These are phyloP conservation scores for Ormyrus pomaceus DNA, from an alignment of 2,888 invertebrate genomes.

Conservation along the genomic window DNA sequence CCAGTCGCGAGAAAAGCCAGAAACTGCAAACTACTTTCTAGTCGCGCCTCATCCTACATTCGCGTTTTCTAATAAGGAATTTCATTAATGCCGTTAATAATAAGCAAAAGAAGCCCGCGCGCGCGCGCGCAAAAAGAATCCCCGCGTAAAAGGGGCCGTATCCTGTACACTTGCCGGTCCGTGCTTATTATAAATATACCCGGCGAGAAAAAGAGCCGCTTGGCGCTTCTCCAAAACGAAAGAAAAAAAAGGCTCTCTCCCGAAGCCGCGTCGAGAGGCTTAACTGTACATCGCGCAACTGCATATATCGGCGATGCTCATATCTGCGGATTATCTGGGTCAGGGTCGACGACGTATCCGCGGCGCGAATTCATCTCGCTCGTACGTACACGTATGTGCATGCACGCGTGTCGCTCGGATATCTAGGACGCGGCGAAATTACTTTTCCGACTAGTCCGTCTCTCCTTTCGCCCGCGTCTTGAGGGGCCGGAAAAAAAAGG, in stretches of 20 bases:
- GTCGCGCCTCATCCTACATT: constrained; percentile 15
- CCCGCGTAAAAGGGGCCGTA: not conserved
- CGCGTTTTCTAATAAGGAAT: constrained; percentile 47
- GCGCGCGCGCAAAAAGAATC: not conserved
- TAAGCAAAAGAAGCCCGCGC: constrained; percentile 1
- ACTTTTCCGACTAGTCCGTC: constrained; percentile 43
- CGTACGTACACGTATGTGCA: not conserved
- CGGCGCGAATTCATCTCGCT: constrained; percentile 31
- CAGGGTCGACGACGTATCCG: constrained; percentile 68
- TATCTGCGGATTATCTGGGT: constrained; percentile 66
- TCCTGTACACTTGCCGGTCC: not conserved
- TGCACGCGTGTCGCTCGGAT: not conserved
- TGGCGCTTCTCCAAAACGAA: not conserved
- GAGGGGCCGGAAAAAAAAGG: too few relatives aligned
- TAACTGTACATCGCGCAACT: constrained; percentile 62
- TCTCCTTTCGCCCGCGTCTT: constrained; percentile 16
- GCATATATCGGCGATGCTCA: constrained; percentile 62
- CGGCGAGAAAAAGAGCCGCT: not conserved
- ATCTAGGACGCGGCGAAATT: constrained; percentile 50
- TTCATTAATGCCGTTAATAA: constrained; percentile 27
- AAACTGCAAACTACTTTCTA: constrained; percentile 34
- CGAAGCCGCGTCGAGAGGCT: constrained; percentile 1
- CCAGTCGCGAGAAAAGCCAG: too few relatives aligned
- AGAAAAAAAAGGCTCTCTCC: constrained; percentile 14
- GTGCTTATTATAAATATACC: not conserved